These are phyloP conservation scores for Lepilemur septentrionalis DNA, from an alignment of 2,797 vertebrate species.

Conservation along the genomic window DNA sequence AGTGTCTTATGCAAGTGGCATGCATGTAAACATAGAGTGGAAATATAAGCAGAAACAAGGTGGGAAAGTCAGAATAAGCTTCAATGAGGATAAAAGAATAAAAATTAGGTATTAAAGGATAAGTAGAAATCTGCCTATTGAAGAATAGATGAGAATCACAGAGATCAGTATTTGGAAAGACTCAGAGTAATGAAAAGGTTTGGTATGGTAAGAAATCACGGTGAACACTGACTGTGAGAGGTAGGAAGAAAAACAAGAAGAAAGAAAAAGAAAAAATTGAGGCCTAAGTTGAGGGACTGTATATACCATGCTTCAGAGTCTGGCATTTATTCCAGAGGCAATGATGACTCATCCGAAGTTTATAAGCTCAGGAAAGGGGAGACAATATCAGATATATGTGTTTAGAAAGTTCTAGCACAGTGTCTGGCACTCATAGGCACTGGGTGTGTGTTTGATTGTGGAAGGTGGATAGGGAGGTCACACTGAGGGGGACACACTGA, in stretches of 20 bases:
- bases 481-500: background rate
- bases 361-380: background rate
- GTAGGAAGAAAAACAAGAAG: too few relatives aligned
- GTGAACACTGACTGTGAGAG: background rate
- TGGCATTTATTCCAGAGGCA: background rate
- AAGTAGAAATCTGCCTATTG: background rate
- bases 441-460: background rate
- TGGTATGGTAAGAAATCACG: background rate
- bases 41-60: background rate
- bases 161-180: background rate
- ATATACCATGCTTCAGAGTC: background rate
- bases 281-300: background rate
- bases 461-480: background rate
- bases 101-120: background rate
- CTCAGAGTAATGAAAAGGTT: background rate
- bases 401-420: background rate
- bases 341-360: background rate
- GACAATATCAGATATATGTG: background rate
- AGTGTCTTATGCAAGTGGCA: background rate
- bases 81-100: background rate
- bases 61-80: background rate
- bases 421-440: too few relatives aligned
- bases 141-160: background rate
- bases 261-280: background rate
- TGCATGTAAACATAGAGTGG: fast-evolving